phyloP scores from a whole-genome alignment of 2,797 vertebrate species.

The Pachyuromys duprasi region DNA sequence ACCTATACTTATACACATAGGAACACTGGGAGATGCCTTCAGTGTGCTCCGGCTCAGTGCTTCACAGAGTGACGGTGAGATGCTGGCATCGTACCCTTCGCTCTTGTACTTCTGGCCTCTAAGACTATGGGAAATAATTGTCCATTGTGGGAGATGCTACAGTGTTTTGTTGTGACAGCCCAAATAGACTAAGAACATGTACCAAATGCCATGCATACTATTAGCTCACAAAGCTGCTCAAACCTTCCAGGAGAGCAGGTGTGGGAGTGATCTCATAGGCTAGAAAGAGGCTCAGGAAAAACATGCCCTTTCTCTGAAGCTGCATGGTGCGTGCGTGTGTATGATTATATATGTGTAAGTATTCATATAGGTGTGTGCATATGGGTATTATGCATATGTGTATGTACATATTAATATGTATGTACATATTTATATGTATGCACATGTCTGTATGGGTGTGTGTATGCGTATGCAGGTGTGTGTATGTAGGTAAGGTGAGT shows the following conservation, averaged over 20 bases:
- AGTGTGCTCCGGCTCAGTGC: background rate
- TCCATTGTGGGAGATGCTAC: background rate
- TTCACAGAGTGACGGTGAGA: background rate
- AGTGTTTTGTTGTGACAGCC: background rate
- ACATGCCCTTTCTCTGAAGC: background rate
- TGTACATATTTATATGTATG: background rate
- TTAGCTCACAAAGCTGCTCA: background rate
- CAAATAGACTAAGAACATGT: background rate
- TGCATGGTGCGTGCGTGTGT: rapidly evolving
- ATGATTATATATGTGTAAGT: background rate
- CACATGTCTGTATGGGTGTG: background rate
- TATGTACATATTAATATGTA: background rate
- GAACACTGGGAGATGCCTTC: rapidly evolving
- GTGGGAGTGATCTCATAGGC: no score
- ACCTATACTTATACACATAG: no score
- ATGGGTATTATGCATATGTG: background rate
- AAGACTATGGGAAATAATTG: background rate
- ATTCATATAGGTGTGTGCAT: background rate
- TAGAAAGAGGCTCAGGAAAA: background rate
- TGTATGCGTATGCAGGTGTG: background rate
- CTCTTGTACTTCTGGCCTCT: background rate
- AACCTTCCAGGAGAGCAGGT: background rate
- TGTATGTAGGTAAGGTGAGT: background rate
- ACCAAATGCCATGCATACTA: background rate
- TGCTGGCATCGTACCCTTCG: background rate